phyloP scores from a whole-genome alignment of 2,113 vertebrate species.

The Vidua chalybeata region DNA sequence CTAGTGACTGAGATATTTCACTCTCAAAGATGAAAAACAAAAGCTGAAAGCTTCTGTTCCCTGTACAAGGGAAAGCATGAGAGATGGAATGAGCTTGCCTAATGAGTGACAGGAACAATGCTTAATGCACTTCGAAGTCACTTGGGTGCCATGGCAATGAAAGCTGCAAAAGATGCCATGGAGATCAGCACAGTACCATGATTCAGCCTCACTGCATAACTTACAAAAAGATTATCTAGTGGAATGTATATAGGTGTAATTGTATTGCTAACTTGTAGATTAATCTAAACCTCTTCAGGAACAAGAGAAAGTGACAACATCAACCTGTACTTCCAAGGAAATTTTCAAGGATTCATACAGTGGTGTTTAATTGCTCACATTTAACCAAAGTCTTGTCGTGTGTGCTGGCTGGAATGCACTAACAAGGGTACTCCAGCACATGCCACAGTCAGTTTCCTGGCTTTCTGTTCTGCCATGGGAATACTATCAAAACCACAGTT shows the following conservation, averaged over 20 bases:
- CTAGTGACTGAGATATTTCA: background rate
- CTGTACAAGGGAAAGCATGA: background rate
- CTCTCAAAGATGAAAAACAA: background rate
- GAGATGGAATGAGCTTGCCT: background rate
- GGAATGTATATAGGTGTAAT: background rate
- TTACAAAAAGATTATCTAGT: background rate
- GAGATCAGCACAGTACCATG: background rate
- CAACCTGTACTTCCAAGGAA: background rate
- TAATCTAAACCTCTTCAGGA: background rate
- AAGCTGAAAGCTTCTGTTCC: background rate
- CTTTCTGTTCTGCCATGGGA: background rate
- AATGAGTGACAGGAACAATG: background rate
- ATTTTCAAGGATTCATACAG: background rate
- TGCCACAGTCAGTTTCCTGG: background rate
- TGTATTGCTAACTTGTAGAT: background rate
- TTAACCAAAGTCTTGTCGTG: background rate
- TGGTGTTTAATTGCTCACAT: background rate
- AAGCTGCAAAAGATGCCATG: background rate
- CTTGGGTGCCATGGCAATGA: constrained; percentile 37
- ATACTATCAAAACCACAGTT: background rate
- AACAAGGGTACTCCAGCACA: background rate
- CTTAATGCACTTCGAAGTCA: constrained; percentile 20
- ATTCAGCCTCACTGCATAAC: constrained; percentile 23
- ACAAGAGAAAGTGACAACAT: background rate
- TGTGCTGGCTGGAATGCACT: background rate